phyloP scores from a whole-genome alignment of 2,797 vertebrate species.

The Molossus alvarezi region DNA sequence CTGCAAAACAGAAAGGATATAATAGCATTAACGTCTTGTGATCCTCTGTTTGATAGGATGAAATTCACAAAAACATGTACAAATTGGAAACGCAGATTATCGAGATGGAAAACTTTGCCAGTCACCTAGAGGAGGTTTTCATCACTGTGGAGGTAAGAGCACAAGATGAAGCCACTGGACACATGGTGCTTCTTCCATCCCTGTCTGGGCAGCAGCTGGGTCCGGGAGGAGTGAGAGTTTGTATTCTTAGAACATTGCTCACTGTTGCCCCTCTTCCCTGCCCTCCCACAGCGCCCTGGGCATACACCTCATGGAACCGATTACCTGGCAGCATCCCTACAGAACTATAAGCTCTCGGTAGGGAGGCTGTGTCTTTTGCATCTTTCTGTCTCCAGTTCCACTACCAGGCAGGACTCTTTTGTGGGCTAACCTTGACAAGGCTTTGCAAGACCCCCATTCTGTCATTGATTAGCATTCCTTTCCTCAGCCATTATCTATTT shows the following conservation, averaged over 20 bases:
- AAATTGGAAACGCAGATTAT: constrained; percentile 94
- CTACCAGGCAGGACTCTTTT: not conserved
- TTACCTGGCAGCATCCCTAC: not conserved
- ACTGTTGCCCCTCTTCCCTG: not conserved
- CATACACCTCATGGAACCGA: accelerated
- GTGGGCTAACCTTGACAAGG: not conserved
- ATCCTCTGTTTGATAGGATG: constrained; percentile 88
- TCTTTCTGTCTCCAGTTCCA: not conserved
- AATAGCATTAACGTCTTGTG: not conserved
- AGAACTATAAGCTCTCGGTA: accelerated
- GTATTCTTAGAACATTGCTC: not conserved
- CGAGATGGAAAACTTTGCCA: constrained; percentile 97
- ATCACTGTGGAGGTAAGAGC: constrained; percentile 96
- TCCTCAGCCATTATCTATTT: not conserved
- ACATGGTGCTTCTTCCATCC: accelerated
- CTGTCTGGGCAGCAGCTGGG: not conserved
- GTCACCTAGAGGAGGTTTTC: constrained; percentile 98
- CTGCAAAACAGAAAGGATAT: not conserved
- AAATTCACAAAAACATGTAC: constrained; percentile 91
- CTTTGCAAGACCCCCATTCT: not conserved
- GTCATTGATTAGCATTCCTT: not conserved
- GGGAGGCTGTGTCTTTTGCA: not conserved
- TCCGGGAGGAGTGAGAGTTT: not conserved
- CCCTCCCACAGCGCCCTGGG: not conserved
- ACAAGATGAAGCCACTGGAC: accelerated